Percentiles rank a stretch among this genome's conserved stretches.
These are phyloP conservation scores for Carcharodon carcharias DNA, from an alignment of 2,797 vertebrate species.

Conservation along the genomic window DNA sequence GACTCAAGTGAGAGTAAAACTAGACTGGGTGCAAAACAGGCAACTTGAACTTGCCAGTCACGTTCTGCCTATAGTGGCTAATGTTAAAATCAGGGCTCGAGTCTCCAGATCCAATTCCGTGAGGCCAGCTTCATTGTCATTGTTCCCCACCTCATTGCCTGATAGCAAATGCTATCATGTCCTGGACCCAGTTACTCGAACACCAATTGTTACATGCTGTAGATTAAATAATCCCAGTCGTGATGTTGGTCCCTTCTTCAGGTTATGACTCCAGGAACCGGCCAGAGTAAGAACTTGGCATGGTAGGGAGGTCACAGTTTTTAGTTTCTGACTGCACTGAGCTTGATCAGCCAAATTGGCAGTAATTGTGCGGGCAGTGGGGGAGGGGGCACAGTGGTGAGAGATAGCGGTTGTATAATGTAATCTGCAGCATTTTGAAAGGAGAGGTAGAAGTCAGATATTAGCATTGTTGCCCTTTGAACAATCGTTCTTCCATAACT, in stretches of 20 bases:
- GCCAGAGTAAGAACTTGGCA: background rate
- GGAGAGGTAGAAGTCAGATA: background rate
- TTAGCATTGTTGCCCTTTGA: background rate
- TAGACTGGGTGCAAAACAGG: background rate
- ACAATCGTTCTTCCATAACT: background rate
- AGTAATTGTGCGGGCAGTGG: background rate
- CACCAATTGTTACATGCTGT: background rate
- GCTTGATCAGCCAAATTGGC: background rate
- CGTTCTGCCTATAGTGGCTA: background rate
- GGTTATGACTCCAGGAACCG: background rate
- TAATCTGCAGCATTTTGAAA: background rate
- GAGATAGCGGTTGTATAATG: background rate
- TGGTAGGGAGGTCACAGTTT: background rate
- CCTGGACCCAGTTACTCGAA: background rate
- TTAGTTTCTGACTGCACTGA: background rate
- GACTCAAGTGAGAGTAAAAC: background rate
- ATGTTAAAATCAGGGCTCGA: background rate
- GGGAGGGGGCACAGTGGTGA: background rate
- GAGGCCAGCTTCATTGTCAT: background rate
- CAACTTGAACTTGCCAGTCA: too few species aligned
- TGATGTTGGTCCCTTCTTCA: background rate
- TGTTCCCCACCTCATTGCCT: background rate
- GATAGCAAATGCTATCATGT: background rate
- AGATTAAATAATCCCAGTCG: background rate
- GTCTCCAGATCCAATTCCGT: background rate